Percentiles rank a stretch among this genome's conserved stretches.
Evolutionary conservation across 1,140 invertebrate genomes (phyloP).

Genomic region (Pararge aegeria): DNA sequence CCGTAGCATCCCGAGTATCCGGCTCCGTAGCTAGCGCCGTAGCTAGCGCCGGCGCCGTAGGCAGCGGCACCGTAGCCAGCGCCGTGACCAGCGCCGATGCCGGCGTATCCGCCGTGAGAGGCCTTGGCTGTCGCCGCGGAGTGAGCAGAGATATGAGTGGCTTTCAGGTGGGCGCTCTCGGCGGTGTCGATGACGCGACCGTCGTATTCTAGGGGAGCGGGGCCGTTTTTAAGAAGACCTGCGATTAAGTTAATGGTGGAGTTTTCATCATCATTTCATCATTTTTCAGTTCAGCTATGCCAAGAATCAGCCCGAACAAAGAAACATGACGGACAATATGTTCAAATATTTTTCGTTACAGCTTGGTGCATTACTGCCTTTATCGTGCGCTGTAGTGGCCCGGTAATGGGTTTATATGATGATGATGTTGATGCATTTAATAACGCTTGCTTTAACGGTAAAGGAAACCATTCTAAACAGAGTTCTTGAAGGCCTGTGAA

Average conservation of each 20-base stretch:
- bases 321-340: no score
- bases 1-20: slow-evolving; percentile 65
- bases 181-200: slow-evolving; percentile 81
- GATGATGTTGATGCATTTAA: no score
- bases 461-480: no score
- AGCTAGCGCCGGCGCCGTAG: slow-evolving; percentile 46
- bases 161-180: slow-evolving; percentile 77
- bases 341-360: no score
- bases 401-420: no score
- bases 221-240: slow-evolving; percentile 74
- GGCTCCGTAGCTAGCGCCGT: slow-evolving; percentile 44
- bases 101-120: slow-evolving; percentile 59
- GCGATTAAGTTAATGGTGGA: neutral
- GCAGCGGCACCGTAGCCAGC: slow-evolving; percentile 45
- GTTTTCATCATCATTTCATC: neutral
- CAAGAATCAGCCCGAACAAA: no score
- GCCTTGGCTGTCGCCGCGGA: slow-evolving; percentile 77
- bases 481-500: no score
- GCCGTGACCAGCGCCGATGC: slow-evolving; percentile 48
- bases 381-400: no score
- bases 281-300: no score
- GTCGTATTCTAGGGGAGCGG: slow-evolving; percentile 81
- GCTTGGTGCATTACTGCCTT: no score
- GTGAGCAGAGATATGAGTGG: slow-evolving; percentile 78
- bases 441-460: no score